phyloP scores from a whole-genome alignment of 35 echinoderm and acorn worm genomes.

The Anneissia japonica region DNA sequence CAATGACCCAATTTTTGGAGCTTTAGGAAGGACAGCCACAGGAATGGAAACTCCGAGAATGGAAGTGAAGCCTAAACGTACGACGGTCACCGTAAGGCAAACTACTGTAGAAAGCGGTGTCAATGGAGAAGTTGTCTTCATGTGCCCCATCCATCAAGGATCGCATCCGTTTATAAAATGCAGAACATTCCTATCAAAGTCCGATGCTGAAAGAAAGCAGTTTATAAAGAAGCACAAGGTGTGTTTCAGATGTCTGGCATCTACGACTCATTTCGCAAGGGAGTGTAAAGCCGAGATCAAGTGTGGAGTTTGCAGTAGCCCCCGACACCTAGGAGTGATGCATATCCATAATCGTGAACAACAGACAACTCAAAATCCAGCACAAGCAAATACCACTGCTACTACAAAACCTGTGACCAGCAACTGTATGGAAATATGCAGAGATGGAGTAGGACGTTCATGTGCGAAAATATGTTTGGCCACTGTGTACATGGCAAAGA shows the following conservation, averaged over 20 bases:
- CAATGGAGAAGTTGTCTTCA: not conserved
- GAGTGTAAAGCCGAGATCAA: constrained; percentile 12
- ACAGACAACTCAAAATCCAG: too few species aligned
- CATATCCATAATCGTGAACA: too few species aligned
- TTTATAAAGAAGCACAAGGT: constrained; percentile 25
- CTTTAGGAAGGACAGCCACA: too few species aligned
- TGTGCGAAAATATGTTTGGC: constrained; percentile 40
- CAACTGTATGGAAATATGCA: constrained; percentile 40
- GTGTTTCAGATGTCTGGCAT: constrained; percentile 24
- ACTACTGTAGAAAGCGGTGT: not conserved
- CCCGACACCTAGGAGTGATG: not conserved
- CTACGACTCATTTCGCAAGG: constrained; percentile 19
- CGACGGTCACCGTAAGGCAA: not conserved
- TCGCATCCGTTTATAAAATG: constrained; percentile 38
- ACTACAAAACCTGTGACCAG: not conserved
- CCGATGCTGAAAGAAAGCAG: constrained; percentile 15
- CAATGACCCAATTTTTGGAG: constrained; percentile 16
- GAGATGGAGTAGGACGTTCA: constrained; percentile 8
- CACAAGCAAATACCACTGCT: not conserved
- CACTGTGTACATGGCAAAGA: not conserved
- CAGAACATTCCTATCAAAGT: constrained; percentile 13
- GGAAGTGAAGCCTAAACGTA: not conserved
- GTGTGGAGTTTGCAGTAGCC: constrained; percentile 21
- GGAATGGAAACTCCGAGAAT: not conserved
- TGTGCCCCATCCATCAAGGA: constrained; percentile 41